Base-by-base conservation (phyloP, 2,888 invertebrate genomes). In the Tipula helvola region DNA sequence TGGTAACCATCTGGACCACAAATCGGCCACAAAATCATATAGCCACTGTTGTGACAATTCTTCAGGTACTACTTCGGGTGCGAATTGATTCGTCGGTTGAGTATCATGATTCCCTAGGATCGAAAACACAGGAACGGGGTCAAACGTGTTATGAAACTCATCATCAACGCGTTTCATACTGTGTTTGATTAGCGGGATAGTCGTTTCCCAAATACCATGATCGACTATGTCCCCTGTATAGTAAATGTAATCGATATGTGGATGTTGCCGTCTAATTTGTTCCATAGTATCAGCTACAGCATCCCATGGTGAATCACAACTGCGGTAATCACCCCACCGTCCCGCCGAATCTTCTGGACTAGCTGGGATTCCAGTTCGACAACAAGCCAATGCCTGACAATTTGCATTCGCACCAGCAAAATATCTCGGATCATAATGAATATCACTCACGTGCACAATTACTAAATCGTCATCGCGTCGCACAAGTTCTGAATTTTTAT, bases 191-290 rank as follows among this genome's bases (percentile, higher is more conserved):
- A 93, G 92, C 85, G 93, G 92, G 44, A 92, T 91, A 0, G n/a
- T n/a, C n/a, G n/a, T n/a, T n/a, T n/a, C n/a, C n/a, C n/a, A n/a
- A n/a, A n/a, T n/a, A n/a, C n/a, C 95, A 90, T 98, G 98, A 89
- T 97, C 95, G 84, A 97, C 94, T 5, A 96, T 93, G 90, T 98
- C 98, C 1, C 98, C 98, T 28, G 97, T 96, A 90, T 96, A 96
- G 89, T 97, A 95, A 5, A 98, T 92, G 39, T 93, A 93, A 88
- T 95, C 94, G 36, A 95, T 91, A 71, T 95, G 92, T 90, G 91
- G 89, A 89, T 94, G 94, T 28, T 92, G 91, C 44, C 92, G 91
- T 18, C 91, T 91, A 3, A 95, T 93, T 87, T 94, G 94, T 13
- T 94, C 91, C 88, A 97, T 91, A 39, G 95, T 93, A 89, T 95